Evolutionary conservation across 2,113 vertebrate species (phyloP), one percentile per base, ranked within the genome.

Genomic region (Collichthys lucidus): DNA sequence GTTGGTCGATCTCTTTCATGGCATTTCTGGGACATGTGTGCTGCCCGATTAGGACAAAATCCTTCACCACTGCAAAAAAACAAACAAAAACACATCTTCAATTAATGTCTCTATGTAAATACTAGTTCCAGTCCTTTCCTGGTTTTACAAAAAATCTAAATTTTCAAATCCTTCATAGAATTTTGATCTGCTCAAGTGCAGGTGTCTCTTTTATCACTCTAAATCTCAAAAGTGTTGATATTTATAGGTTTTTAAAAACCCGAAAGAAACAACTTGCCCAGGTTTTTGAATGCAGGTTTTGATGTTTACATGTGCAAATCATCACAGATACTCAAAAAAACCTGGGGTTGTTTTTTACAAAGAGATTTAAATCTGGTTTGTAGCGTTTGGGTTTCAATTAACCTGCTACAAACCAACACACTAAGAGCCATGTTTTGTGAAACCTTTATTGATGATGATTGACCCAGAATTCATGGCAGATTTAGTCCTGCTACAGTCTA

Each of bases 21-120:
- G 96, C 95, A 4, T 85, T 93, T 78, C 89, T 95, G 5, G 96
- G 96, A 77, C 93, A 89, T 0, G 95, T 93, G 67, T 97, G 96
- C 42, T 96, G 96, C 3, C 94, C 94, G 46, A 97, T 92, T 50
- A 97, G 89, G 42, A 94, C 90, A 68, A 96, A 95, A 60, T 96
- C 94, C 85, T 95, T 95, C 64, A 95, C 88, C 85, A 84, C 96
- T 96, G 86, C 35, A 71, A 85, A 55, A 55, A 75, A 22, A 24
- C 26, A 9, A 35, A 10, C 2, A 29, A 11, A 42, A 11, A 44
- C 10, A 26, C 49, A 49, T 52, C 14, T 56, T 62, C 22, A 62
- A 17, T 31, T 0, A 55, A 11, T 17, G 26, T 60, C 14, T 35
- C 77, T 16, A 29, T 8, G 17, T 19, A 1, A 24, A 46, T 15